Evolutionary conservation across 2,797 vertebrate genomes (phyloP), one percentile per base, ranked within the genome.

Genomic region (Pseudochromis fuscus): DNA sequence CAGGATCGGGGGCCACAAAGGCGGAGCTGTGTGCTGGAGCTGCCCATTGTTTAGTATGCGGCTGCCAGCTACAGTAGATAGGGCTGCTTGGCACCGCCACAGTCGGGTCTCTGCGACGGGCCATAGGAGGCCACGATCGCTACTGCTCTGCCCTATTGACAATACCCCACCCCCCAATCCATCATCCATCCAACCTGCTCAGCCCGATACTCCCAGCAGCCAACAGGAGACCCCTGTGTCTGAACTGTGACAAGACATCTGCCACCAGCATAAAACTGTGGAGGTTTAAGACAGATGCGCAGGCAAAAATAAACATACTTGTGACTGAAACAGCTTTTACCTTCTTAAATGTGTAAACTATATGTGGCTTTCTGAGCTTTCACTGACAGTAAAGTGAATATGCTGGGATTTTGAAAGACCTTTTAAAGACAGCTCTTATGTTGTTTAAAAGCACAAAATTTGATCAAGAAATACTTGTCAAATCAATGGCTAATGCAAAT

Each of bases 31-130:
- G 80, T 72, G 51, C 49, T 28, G 75, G 75, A 70, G 72, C 75
- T 70, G 79, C 65, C 80, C 57, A 86, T 92, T 92, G 90, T 91
- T 84, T 71, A 68, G 75, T 46, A 72, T 70, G 67, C 58, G 82
- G 81, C 79, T 77, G 67, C 73, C 83, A 85, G 82, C 72, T 77
- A 77, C 35, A 83, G 82, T 64, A 74, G 88, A 87, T 70, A 72
- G 88, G 49, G 66, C 85, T 67, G 86, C 87, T 89, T 88, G 89
- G 83, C 87, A 91, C 88, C 24, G 49, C 62, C 63, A 52, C 51
- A 71, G 53, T 30, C 49, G 38, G 46, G 69, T 28, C 53, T 74
- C 66, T 71, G 72, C 63, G 31, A 65, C 64, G 56, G 49, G 38
- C 57, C 38, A 50, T 16, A 9, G 23, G 65, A 74, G 56, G 53